Base-by-base conservation (phyloP, 2,888 invertebrate genomes). In the Lepidocyrtinus sp. region DNA sequence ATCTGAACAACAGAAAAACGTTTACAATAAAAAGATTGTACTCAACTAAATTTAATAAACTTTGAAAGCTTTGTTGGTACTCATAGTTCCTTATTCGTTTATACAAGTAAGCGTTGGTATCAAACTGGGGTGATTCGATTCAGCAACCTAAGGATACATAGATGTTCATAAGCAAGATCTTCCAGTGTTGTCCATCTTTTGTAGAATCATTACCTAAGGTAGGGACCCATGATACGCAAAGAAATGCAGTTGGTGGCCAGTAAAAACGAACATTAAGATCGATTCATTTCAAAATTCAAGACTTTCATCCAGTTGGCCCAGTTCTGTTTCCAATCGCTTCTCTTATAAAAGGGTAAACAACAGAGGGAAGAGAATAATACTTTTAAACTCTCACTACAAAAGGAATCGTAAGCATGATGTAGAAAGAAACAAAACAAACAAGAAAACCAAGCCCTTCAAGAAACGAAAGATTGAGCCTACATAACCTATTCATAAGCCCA, bases 231-330 rank as follows among this genome's bases (percentile, higher is more conserved):
- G 36, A 7, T 5, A 5, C 12, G 5, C 36, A 17, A 50, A 50
- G 50, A n/a, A 50, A 50, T 15, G 17, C 12, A 12, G 12, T 7
- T 12, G 36, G 5, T 7, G 36, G 36, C 5, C 5, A 12, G 36
- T 12, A 7, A 36, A 50, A 46, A 64, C 55, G 21, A 24, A 24
- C 5, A 27, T 0, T 21, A 26, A 79, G 59, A 74, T 79, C 79
- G 70, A 79, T 79, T 70, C 73, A 70, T 79, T 79, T 27, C 64
- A 74, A 79, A 79, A 79, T 79, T 79, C 79, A 79, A 74, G 79
- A 36, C 63, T 73, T 73, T 67, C 73, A 68, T 24, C 55, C 69
- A 79, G 68, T 73, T 79, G 79, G 63, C 79, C 79, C 46, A 79
- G 64, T 74, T 79, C 36, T 55, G 7, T 24, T 26, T 64, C 46